phyloP scores from a whole-genome alignment of 2,888 invertebrate genomes.

The Catocala fraxini region DNA sequence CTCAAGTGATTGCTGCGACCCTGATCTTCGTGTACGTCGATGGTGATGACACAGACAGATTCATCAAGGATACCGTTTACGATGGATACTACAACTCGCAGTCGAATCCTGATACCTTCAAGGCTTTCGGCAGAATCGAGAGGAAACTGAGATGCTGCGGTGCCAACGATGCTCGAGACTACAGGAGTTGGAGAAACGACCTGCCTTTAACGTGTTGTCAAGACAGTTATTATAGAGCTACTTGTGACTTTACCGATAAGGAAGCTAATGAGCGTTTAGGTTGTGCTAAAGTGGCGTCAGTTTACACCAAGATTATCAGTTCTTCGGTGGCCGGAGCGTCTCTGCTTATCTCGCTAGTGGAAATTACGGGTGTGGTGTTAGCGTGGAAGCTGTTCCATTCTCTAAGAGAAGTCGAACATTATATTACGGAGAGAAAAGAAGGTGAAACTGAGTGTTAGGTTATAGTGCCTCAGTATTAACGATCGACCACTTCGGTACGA shows the following conservation, averaged over 20 bases:
- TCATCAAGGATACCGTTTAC: slow-evolving; percentile 83
- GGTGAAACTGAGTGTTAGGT: slow-evolving; percentile 82
- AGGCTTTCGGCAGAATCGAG: slow-evolving; percentile 78
- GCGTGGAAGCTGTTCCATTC: slow-evolving; percentile 80
- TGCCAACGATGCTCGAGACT: slow-evolving; percentile 82
- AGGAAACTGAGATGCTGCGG: slow-evolving; percentile 81
- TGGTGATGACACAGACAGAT: slow-evolving; percentile 80
- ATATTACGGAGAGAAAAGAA: slow-evolving; percentile 80
- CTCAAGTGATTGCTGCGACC: slow-evolving; percentile 75
- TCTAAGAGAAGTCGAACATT: slow-evolving; percentile 81
- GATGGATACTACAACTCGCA: slow-evolving; percentile 84
- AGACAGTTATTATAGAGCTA: slow-evolving; percentile 79
- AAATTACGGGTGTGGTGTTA: slow-evolving; percentile 73
- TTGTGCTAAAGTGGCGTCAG: slow-evolving; percentile 84
- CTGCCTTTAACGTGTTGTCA: slow-evolving; percentile 79
- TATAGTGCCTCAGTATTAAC: slow-evolving; percentile 57
- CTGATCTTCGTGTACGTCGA: slow-evolving; percentile 83
- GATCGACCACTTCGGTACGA: slow-evolving; percentile 41
- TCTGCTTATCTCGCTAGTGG: slow-evolving; percentile 72
- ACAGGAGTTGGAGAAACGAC: slow-evolving; percentile 82
- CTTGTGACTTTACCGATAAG: slow-evolving; percentile 82
- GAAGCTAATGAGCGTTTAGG: slow-evolving; percentile 83
- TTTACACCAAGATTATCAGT: slow-evolving; percentile 82
- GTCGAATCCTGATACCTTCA: slow-evolving; percentile 79
- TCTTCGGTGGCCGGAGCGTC: slow-evolving; percentile 81